Evolutionary conservation across 2,797 vertebrate genomes (phyloP), one percentile per base, ranked within the genome.

Genomic region (Bryconaethiops microstoma): DNA sequence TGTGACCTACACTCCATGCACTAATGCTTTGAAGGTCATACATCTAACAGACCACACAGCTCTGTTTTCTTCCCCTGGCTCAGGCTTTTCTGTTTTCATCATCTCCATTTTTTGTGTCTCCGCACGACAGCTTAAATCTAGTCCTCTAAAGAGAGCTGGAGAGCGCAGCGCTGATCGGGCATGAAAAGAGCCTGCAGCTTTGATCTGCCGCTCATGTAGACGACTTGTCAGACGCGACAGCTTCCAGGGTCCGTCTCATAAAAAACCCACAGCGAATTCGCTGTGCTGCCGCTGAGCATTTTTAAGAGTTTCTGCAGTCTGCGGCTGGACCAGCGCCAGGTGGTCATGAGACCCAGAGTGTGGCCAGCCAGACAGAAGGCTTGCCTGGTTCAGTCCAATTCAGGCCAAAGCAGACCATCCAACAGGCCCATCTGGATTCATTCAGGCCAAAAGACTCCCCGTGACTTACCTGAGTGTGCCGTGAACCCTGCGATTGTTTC

Each of bases 391-490:
- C 42, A 77, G 70, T 10, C 79, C 59, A 75, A 48, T 76, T 76
- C 73, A 39, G 74, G 40, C 48, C 80, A 71, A 82, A 81, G 72
- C 67, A 78, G 78, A 85, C 75, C 55, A n/a, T 70, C 29, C 78
- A 48, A 21, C 17, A 55, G 75, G 35, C 64, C 73, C 83, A 83
- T 87, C 82, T 84, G 84, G 81, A 84, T 83, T 79, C 76, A 83
- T 70, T 87, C 82, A 83, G 73, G 57, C 81, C 76, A 63, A 74
- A 75, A 85, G 63, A 67, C 59, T 81, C 48, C 68, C 52, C 9
- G 35, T 84, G 80, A 84, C 83, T 83, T 84, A 87, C 84, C 78
- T 86, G 78, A 77, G 83, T 78, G 74, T 54, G 55, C 57, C 40
- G 52, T 76, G 42, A 83, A 77, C 74, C 69, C 40, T 59, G 40